Evolutionary conservation across 1,140 invertebrate species (phyloP), one percentile per base, ranked within the genome.

Genomic region (Vanessa atalanta): DNA sequence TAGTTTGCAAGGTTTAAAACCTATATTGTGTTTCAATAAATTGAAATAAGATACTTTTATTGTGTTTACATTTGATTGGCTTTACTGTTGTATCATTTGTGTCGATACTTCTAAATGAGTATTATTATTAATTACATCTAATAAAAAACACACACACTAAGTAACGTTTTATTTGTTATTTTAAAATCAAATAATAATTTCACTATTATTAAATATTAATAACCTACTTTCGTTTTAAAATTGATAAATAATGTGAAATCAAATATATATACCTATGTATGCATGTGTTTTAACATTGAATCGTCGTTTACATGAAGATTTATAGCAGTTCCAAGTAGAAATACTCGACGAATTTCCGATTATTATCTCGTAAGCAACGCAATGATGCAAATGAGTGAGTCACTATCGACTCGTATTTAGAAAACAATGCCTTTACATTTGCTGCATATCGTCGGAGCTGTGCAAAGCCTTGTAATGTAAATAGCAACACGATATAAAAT

Each of bases 351-450:
- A 47, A 43, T 67, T 31, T n/a, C 12, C 47, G 26, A 64, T 70
- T 70, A 70, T 63, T 70, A 70, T 70, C 69, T 70, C 47, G 57
- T 51, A 60, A 20, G 69, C 60, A 23, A 55, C 57, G 65, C 65
- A 68, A 55, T 63, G 43, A 70, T 70, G 69, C 69, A 70, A 70
- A 63, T 63, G 65, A 20, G 69, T 70, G 69, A 70, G 13, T 70
- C 69, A 70, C n/a, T 43, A 60, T 57, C 69, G 47, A 70, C 57
- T 20, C 53, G 51, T 68, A 63, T 70, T 70, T 63, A 70, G 69
- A 70, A 63, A 70, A 70, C 69, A 70, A 70, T 70, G 69, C 47
- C 20, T 37, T 23, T 43, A 68, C 53, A 68, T 60, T 23, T 5
- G 23, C 23, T 23, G 53, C 55, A 60, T 60, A 60, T 7, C 55